Percentiles rank a stretch among this genome's conserved stretches.
Evolutionary conservation across 2,888 invertebrate genomes (phyloP).

Genomic region (Aproaerema taeniolella): DNA sequence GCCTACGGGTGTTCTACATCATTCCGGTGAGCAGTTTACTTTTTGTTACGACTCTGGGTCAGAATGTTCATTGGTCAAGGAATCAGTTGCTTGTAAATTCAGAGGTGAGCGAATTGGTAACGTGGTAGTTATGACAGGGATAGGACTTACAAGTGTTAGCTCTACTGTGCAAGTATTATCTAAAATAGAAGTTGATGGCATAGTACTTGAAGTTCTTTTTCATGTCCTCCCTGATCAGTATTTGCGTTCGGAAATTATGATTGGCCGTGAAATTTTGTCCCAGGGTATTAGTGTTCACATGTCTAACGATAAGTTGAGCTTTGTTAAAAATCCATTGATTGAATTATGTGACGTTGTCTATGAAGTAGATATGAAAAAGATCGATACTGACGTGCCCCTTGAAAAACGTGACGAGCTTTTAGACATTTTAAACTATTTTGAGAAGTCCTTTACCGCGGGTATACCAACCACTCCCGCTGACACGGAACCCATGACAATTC

Average conservation of each 20-base stretch:
- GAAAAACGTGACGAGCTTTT: background rate
- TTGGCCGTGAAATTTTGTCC: background rate
- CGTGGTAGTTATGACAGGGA: background rate
- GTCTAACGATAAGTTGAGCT: background rate
- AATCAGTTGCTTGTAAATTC: no score
- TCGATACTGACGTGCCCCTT: background rate
- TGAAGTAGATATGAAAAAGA: background rate
- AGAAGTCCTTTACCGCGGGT: background rate
- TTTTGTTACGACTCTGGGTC: slow-evolving; percentile 16
- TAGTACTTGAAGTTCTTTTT: background rate
- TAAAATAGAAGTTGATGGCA: background rate
- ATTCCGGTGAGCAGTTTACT: slow-evolving; percentile 1
- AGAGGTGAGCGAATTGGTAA: background rate
- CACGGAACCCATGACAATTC: background rate
- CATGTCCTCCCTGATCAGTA: background rate
- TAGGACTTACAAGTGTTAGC: background rate
- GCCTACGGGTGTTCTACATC: slow-evolving; percentile 1
- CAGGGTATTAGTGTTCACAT: background rate
- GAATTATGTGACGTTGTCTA: background rate
- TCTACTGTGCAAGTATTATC: background rate
- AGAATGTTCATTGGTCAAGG: no score
- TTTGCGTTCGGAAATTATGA: background rate
- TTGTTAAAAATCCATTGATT: background rate
- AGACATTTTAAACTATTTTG: background rate
- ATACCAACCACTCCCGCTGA: background rate